Conservation (phyloP, 2,113 vertebrate species). For the Muscicapa adusta region DNA sequence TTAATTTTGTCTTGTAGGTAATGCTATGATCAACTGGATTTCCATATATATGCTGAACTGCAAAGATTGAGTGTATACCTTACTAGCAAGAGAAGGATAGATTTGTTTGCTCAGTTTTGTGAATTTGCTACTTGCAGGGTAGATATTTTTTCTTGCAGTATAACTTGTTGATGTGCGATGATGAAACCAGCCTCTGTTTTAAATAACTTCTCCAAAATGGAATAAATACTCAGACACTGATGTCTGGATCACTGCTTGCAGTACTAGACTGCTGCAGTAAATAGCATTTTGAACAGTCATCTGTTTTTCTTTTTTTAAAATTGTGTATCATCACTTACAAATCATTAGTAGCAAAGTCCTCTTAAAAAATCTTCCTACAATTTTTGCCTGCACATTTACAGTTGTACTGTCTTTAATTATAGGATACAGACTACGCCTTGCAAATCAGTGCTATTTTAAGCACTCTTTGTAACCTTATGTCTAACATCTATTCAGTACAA, state of each 20-base stretch:
- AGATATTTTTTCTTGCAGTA: neutral
- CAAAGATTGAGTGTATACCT: neutral
- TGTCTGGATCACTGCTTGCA: neutral
- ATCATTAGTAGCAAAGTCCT: neutral
- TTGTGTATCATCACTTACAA: neutral
- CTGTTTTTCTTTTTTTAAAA: neutral
- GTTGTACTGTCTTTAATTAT: neutral
- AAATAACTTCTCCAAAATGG: neutral
- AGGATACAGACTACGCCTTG: neutral
- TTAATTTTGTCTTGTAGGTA: neutral
- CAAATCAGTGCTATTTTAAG: neutral
- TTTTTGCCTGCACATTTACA: neutral
- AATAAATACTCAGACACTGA: neutral
- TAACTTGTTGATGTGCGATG: neutral
- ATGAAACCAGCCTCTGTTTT: neutral
- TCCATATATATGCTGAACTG: neutral
- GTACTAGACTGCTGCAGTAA: neutral
- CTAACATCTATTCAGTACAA: neutral
- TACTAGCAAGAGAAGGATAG: neutral
- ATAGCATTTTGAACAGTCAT: neutral
- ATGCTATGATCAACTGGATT: neutral
- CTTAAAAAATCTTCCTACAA: neutral
- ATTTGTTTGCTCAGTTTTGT: neutral
- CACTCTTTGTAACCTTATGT: neutral
- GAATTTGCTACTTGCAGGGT: neutral